Percentiles rank a stretch among this genome's conserved stretches.
phyloP scores from a whole-genome alignment of 2,113 vertebrate genomes.

The Trematomus loennbergii region DNA sequence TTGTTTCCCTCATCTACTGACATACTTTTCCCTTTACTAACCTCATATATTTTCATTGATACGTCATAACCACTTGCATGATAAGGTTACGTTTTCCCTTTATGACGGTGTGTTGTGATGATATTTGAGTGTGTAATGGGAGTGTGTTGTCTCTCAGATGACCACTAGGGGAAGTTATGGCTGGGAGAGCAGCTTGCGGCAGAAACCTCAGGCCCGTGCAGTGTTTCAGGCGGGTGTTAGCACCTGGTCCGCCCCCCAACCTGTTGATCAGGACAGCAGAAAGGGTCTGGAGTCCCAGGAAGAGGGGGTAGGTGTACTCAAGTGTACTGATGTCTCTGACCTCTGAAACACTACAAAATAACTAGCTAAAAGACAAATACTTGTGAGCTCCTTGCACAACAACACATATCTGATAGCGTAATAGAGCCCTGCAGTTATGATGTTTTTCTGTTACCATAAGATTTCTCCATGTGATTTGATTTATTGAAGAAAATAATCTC shows the following conservation, averaged over 20 bases:
- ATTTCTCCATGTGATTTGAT: too few relatives aligned
- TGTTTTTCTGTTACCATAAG: too few relatives aligned
- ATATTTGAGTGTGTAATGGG: slow-evolving; percentile 53
- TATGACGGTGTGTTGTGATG: slow-evolving; percentile 3
- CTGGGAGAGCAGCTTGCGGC: slow-evolving; percentile 81
- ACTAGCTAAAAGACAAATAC: too few relatives aligned
- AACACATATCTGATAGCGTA: too few relatives aligned
- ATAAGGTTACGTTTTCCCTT: background rate
- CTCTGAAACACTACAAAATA: too few relatives aligned
- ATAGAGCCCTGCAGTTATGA: too few relatives aligned
- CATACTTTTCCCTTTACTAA: background rate
- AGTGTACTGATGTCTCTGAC: slow-evolving; percentile 21
- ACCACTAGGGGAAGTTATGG: slow-evolving; percentile 74
- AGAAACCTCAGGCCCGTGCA: slow-evolving; percentile 79
- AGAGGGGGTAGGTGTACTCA: slow-evolving; percentile 77
- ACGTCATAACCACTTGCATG: background rate
- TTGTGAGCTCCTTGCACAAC: too few relatives aligned
- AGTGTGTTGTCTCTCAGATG: slow-evolving; percentile 76
- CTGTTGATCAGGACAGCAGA: slow-evolving; percentile 55
- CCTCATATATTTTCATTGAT: background rate
- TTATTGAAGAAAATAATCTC: too few relatives aligned
- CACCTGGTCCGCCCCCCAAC: slow-evolving; percentile 65
- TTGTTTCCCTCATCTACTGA: background rate
- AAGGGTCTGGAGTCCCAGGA: slow-evolving; percentile 58
- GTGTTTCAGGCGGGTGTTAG: slow-evolving; percentile 82